Evolutionary conservation across 2,113 vertebrate species (phyloP).

Genomic region (Eolophus roseicapilla): DNA sequence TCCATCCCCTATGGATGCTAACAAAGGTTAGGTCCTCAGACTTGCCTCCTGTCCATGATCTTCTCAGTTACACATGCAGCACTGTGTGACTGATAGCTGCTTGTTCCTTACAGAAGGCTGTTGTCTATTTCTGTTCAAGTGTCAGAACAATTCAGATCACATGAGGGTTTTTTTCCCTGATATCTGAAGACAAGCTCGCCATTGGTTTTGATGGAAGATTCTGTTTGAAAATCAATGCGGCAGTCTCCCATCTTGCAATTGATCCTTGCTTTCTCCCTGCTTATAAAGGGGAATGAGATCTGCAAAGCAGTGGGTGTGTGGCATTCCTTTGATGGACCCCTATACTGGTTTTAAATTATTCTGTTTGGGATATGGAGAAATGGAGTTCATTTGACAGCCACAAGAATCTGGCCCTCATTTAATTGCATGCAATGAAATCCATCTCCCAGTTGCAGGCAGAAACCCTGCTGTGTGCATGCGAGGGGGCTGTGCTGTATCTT

Average conservation of each 20-base stretch:
- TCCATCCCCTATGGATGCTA: not conserved
- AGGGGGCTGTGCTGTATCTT: not conserved
- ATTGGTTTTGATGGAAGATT: constrained; percentile 51
- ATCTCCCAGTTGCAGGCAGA: not conserved
- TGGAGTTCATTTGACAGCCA: constrained; percentile 12
- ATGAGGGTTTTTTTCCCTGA: not conserved
- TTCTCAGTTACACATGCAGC: not conserved
- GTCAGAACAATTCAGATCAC: not conserved
- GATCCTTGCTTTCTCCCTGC: not conserved
- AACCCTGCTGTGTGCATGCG: not conserved
- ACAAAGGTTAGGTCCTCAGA: not conserved
- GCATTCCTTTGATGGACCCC: constrained; percentile 7
- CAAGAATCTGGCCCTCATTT: not conserved
- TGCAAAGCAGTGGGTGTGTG: not conserved
- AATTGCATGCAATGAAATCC: not conserved
- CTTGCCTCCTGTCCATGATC: not conserved
- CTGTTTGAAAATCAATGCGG: constrained; percentile 50
- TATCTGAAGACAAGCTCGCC: not conserved
- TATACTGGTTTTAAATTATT: constrained; percentile 46
- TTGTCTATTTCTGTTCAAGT: not conserved
- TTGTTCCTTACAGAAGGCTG: not conserved
- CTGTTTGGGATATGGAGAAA: constrained; percentile 29
- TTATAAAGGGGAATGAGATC: constrained; percentile 5
- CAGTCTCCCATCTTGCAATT: constrained; percentile 8
- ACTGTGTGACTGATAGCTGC: not conserved